Conservation (phyloP, 1,140 invertebrate genomes). For the Heterodera carotae region DNA sequence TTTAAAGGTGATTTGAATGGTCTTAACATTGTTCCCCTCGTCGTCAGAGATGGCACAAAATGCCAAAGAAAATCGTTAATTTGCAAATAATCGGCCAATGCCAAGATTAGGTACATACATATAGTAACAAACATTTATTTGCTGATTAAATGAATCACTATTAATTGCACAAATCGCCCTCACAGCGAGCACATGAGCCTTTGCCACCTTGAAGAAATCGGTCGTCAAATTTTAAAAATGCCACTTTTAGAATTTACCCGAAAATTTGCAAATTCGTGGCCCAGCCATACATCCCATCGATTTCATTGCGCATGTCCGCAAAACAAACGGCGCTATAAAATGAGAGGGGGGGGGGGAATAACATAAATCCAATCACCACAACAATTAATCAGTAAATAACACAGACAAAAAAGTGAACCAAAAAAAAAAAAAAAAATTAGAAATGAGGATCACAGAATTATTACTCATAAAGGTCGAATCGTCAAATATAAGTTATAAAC, state of each 20-base stretch:
- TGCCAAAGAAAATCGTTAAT: too few species aligned
- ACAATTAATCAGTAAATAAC: background rate
- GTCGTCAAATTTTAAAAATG: background rate
- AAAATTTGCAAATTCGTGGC: constrained; percentile 28
- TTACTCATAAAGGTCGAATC: too few species aligned
- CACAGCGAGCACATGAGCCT: background rate
- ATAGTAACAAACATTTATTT: too few species aligned
- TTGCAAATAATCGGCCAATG: too few species aligned
- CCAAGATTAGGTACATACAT: too few species aligned
- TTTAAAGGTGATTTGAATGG: too few species aligned
- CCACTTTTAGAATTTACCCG: constrained; percentile 2
- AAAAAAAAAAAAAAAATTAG: background rate
- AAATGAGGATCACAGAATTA: too few species aligned
- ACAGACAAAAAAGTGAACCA: background rate
- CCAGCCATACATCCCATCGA: constrained; percentile 9
- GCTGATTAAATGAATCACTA: background rate
- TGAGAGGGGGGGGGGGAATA: background rate
- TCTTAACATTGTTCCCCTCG: too few species aligned
- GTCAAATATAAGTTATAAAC: too few species aligned
- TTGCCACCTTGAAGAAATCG: background rate
- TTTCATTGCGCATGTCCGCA: constrained; percentile 27
- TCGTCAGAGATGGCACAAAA: too few species aligned
- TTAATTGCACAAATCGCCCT: constrained; percentile 9
- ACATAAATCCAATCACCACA: background rate
- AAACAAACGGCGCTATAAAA: constrained; percentile 19